Conservation (phyloP, 2,888 invertebrate species). For the Diplazon laetatorius region DNA sequence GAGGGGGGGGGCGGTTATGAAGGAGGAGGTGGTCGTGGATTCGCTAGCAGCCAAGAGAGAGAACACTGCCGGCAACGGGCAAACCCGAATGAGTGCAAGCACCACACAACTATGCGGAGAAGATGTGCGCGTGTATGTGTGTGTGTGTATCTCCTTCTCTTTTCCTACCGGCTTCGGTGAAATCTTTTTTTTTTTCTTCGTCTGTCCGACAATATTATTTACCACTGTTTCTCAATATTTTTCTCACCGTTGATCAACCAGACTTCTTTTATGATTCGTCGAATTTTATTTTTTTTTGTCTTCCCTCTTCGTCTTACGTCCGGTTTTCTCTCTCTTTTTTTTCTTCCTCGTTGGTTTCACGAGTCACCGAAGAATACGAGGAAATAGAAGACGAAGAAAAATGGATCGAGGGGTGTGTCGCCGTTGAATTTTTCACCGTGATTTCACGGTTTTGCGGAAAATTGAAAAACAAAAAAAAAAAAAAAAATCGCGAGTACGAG, state of each 20-base stretch:
- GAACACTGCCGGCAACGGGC: conserved; percentile 66
- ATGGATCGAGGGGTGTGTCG: conserved; percentile 53
- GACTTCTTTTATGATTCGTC: no score
- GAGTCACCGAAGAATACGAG: conserved; percentile 43
- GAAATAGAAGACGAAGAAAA: conserved; percentile 51
- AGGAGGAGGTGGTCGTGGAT: conserved; percentile 55
- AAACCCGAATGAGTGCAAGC: conserved; percentile 65
- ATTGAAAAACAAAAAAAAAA: no score
- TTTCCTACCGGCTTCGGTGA: conserved; percentile 27
- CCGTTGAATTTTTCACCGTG: no score
- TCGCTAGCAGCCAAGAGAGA: conserved; percentile 59
- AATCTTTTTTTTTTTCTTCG: conserved; percentile 28
- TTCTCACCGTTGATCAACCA: no score
- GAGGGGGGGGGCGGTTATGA: conserved; percentile 45
- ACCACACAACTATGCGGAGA: conserved; percentile 62
- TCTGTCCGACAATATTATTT: no score
- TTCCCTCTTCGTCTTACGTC: conserved; percentile 11
- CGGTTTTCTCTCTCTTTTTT: background rate
- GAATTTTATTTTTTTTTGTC: conserved; percentile 22
- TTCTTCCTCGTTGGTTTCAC: no score
- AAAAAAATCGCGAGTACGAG: no score
- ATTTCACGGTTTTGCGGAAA: background rate
- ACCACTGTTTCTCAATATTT: no score
- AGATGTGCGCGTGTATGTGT: no score
- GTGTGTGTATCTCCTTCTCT: conserved; percentile 1